Evolutionary conservation across 2,797 vertebrate species (phyloP).

Genomic region (Okamejei kenojei): DNA sequence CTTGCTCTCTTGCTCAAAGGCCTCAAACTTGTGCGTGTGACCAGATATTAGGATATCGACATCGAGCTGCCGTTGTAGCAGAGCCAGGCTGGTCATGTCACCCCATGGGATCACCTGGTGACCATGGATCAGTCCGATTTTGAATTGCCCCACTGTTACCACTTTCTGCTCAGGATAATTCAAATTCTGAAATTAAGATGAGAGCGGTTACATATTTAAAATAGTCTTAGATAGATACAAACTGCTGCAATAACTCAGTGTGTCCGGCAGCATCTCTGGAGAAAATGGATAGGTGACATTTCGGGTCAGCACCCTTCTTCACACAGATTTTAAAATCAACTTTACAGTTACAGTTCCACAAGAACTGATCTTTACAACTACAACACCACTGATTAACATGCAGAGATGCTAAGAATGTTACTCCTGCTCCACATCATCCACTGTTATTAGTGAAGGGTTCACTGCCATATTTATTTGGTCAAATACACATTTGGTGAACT

Average conservation of each 20-base stretch:
- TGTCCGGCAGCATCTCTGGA: too few species aligned
- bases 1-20: conserved; percentile 97
- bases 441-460: not conserved
- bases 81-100: conserved; percentile 89
- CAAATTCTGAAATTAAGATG: conserved; percentile 67
- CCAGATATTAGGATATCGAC: conserved; percentile 98
- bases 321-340: too few species aligned
- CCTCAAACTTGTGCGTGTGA: conserved; percentile 97
- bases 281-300: too few species aligned
- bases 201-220: not conserved
- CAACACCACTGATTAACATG: not conserved
- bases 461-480: not conserved
- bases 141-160: conserved; percentile 96
- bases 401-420: not conserved
- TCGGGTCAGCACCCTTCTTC: too few species aligned
- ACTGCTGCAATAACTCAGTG: too few species aligned
- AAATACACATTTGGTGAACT: not conserved
- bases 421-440: not conserved
- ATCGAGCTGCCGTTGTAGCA: conserved; percentile 91
- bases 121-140: conserved; percentile 94
- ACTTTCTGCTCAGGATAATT: conserved; percentile 98
- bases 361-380: not conserved
- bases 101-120: conserved; percentile 98
- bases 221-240: too few species aligned
- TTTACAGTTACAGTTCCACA: too few species aligned